Evolutionary conservation across 30 jellyfish, hydroid and myxozoan genomes (phyloP).

Genomic region (Morbakka virulenta): DNA sequence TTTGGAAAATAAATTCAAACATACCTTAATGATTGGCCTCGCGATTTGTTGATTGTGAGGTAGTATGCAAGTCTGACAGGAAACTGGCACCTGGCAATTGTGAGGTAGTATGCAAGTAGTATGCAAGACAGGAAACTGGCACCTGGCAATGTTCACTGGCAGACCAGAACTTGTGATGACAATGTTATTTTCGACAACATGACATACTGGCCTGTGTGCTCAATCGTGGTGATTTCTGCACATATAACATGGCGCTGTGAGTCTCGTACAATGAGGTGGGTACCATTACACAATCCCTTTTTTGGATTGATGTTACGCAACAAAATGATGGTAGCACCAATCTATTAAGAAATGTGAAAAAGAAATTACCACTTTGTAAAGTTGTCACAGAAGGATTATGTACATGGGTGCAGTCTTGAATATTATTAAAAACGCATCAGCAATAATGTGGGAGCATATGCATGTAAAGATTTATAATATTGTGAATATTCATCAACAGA

Average conservation of each 20-base stretch:
- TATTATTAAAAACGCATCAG: too few species aligned
- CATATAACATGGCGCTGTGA: background rate
- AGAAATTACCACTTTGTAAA: too few species aligned
- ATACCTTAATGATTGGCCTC: too few species aligned
- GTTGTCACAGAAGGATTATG: too few species aligned
- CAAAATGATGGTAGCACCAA: conserved; percentile 16
- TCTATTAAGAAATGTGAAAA: background rate
- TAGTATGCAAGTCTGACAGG: conserved; percentile 30
- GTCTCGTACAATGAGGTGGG: conserved; percentile 21
- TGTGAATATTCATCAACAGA: too few species aligned
- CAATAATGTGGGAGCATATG: too few species aligned
- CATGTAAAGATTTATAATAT: too few species aligned
- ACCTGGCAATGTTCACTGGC: background rate
- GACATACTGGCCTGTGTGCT: background rate
- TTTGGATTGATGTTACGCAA: conserved; percentile 17
- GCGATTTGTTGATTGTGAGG: too few species aligned
- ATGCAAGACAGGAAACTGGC: conserved; percentile 26
- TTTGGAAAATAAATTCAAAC: conserved; percentile 1
- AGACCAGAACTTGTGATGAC: conserved; percentile 1
- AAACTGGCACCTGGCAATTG: conserved; percentile 1
- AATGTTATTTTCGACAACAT: conserved; percentile 4
- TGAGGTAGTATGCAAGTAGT: conserved; percentile 3
- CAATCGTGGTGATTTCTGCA: conserved; percentile 32
- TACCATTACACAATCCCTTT: conserved; percentile 41
- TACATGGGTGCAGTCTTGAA: too few species aligned